Evolutionary conservation across 2,113 vertebrate genomes (phyloP).

Genomic region (Oreotrochilus melanogaster): DNA sequence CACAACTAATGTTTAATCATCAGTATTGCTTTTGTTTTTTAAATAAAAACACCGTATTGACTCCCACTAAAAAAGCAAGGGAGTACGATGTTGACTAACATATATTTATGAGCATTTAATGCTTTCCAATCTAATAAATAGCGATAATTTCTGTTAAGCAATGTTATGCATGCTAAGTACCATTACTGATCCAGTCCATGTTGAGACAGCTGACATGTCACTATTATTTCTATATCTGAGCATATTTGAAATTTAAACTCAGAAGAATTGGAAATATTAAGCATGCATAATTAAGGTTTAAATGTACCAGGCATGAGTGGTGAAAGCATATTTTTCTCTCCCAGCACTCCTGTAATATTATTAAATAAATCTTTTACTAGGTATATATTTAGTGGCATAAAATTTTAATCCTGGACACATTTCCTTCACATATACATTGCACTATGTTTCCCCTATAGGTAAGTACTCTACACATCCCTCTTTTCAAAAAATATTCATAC

Average conservation of each 20-base stretch:
- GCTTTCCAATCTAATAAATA: neutral
- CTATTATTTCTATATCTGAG: slow-evolving; percentile 37
- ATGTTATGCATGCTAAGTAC: neutral
- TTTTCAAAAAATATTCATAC: neutral
- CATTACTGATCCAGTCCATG: neutral
- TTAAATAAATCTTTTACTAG: neutral
- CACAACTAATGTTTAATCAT: slow-evolving; percentile 18
- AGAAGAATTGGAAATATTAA: slow-evolving; percentile 34
- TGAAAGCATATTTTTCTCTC: neutral
- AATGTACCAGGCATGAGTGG: neutral
- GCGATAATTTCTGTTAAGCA: neutral
- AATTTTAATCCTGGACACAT: neutral
- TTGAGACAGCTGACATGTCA: neutral
- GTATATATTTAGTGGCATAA: neutral
- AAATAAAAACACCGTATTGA: neutral
- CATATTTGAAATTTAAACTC: slow-evolving; percentile 46
- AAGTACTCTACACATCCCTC: neutral
- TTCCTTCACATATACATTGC: slow-evolving; percentile 1
- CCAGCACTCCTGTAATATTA: neutral
- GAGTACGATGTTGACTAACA: neutral
- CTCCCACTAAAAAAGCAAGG: neutral
- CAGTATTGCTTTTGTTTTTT: neutral
- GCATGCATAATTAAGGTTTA: slow-evolving; percentile 39
- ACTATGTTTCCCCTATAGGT: neutral
- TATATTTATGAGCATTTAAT: neutral